Base-by-base conservation (phyloP, 2,888 invertebrate species). In the Monopis laevigella region DNA sequence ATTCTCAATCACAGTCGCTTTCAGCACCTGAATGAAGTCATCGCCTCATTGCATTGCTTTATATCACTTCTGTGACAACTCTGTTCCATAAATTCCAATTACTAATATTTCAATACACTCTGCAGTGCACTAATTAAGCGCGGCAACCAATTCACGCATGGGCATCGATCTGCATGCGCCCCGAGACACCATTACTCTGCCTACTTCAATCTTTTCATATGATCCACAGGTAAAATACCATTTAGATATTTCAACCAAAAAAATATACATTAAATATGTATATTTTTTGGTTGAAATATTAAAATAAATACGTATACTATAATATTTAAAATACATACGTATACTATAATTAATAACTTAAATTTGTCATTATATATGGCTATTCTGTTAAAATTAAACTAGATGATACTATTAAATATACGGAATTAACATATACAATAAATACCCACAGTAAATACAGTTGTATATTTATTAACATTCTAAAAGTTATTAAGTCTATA, bases 111-210 rank as follows among this genome's bases (percentile, higher is more conserved):
- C 67, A 46, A 46, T 46, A 46, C 43, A 65, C 65, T 63, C 62
- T 59, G 59, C 58, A 57, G 54, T 49, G 55, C 58, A 61, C 67
- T 75, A 75, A 77, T 75, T 75, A 75, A 74, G 62, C 58, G 60
- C 55, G 55, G 69, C 65, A 64, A 63, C 64, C 65, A 70, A 69
- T 71, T 68, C 64, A 59, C 67, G 61, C 63, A 59, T 69, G 71
- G 65, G 65, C 72, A 66, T 62, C 61, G 65, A 64, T 61, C 60
- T 55, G 51, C 51, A 46, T 53, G 51, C 58, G 77, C 77, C 75
- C 50, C 64, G 52, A 72, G 77, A 65, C 62, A 74, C 60, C 66
- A 75, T 77, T 71, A 65, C 57, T 73, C 68, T 64, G 58, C 55
- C 58, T 59, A 58, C 56, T 55, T 59, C 62, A 56, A 56, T 54